These are phyloP conservation scores for Pterocles orientalis DNA, from an alignment of 2,113 vertebrate species.

Conservation along the genomic window DNA sequence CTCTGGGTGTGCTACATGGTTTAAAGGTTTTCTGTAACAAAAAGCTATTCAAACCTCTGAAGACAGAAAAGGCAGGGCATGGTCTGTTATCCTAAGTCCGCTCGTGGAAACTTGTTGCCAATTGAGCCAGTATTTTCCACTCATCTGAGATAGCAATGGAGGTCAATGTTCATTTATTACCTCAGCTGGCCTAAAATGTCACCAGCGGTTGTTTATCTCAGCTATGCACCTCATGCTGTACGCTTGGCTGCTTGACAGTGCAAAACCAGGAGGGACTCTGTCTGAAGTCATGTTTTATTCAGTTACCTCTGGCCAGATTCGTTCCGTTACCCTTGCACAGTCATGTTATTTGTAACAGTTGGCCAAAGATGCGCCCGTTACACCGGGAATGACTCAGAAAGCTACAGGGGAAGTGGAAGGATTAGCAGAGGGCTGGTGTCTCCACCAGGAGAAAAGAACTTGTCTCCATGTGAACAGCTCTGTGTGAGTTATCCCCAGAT, in stretches of 20 bases:
- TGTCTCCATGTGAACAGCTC: background rate
- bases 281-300: constrained; percentile 42
- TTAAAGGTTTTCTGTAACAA: constrained; percentile 22
- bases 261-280: constrained; percentile 40
- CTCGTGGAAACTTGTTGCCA: constrained; percentile 10
- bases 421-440: background rate
- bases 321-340: background rate
- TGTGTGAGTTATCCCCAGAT: background rate
- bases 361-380: background rate
- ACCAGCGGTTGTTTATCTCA: constrained; percentile 44
- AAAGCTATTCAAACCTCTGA: constrained; percentile 19
- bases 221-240: constrained; percentile 5
- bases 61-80: constrained; percentile 22
- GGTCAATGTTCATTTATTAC: constrained; percentile 51
- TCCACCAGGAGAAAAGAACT: background rate
- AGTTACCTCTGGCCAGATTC: background rate
- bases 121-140: constrained; percentile 53
- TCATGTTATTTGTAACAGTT: background rate
- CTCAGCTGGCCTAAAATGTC: constrained; percentile 47
- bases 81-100: constrained; percentile 26
- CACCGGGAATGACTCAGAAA: background rate
- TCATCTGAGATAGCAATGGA: constrained; percentile 40
- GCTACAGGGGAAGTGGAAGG: background rate
- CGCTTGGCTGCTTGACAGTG: constrained; percentile 43
- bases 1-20: background rate